Evolutionary conservation across 2,888 invertebrate genomes (phyloP).

Genomic region (Amphipyra berbera): DNA sequence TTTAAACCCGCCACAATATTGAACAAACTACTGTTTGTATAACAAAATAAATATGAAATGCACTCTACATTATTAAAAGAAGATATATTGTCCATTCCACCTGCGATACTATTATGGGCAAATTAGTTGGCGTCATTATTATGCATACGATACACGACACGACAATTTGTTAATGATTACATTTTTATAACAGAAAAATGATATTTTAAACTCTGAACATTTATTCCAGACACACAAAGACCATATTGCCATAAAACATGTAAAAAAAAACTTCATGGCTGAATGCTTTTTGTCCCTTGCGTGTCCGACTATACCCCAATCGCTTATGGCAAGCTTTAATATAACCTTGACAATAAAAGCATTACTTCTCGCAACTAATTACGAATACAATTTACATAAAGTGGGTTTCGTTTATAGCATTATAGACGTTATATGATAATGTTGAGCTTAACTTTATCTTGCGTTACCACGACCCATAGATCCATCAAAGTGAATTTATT

Average conservation of each 20-base stretch:
- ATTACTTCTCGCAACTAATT: slow-evolving; percentile 41
- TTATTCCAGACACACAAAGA: slow-evolving; percentile 1
- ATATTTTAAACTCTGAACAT: slow-evolving; percentile 7
- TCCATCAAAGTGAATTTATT: slow-evolving; percentile 12
- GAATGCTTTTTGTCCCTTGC: slow-evolving; percentile 33
- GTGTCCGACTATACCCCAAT: slow-evolving; percentile 31
- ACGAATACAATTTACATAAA: slow-evolving; percentile 40
- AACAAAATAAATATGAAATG: slow-evolving; percentile 15
- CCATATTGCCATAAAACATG: slow-evolving; percentile 11
- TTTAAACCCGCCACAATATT: too few relatives aligned
- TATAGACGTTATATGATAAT: slow-evolving; percentile 1
- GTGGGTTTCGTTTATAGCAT: slow-evolving; percentile 19
- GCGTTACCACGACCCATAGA: neutral
- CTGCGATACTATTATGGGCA: neutral
- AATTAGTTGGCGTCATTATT: slow-evolving; percentile 21
- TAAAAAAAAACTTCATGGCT: slow-evolving; percentile 31
- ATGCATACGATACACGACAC: slow-evolving; percentile 8
- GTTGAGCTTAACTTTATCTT: slow-evolving; percentile 3
- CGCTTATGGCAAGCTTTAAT: slow-evolving; percentile 9
- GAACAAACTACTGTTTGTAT: too few relatives aligned
- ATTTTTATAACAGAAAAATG: neutral
- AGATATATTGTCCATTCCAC: neutral
- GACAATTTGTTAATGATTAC: slow-evolving; percentile 18
- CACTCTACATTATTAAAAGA: slow-evolving; percentile 36
- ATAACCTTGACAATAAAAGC: slow-evolving; percentile 49